These are phyloP conservation scores for Timema podura DNA, from an alignment of 2,888 invertebrate genomes.

Conservation along the genomic window DNA sequence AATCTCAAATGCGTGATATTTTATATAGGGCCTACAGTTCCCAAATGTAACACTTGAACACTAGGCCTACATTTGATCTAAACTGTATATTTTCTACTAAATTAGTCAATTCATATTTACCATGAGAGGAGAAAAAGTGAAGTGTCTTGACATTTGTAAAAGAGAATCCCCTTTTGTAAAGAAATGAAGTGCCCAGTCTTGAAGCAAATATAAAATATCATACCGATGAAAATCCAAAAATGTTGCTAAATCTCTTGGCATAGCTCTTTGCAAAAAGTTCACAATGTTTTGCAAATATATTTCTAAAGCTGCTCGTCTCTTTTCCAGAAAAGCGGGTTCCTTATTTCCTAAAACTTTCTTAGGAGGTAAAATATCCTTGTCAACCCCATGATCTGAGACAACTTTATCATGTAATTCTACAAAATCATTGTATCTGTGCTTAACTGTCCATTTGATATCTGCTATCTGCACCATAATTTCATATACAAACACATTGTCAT, in stretches of 20 bases:
- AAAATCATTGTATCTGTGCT: constrained; percentile 87
- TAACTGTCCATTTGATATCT: constrained; percentile 75
- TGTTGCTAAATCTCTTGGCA: constrained; percentile 75
- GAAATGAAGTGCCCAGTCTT: constrained; percentile 74
- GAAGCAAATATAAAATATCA: constrained; percentile 82
- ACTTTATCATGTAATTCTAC: constrained; percentile 79
- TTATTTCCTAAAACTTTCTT: constrained; percentile 91
- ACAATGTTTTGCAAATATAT: constrained; percentile 75
- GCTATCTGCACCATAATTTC: constrained; percentile 66
- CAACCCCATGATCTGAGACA: constrained; percentile 73
- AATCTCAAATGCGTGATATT: no score
- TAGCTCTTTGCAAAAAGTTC: constrained; percentile 66
- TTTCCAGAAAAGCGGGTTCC: constrained; percentile 81
- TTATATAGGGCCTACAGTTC: no score
- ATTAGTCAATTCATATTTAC: constrained; percentile 45
- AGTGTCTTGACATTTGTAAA: constrained; percentile 57
- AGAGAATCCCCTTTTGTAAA: constrained; percentile 70
- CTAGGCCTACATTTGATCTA: neutral
- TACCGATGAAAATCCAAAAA: constrained; percentile 88
- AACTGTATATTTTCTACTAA: neutral
- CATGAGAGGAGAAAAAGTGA: constrained; percentile 74
- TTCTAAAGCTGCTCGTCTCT: constrained; percentile 73
- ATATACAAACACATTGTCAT: constrained; percentile 67
- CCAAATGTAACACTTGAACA: no score
- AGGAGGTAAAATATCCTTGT: constrained; percentile 83